phyloP scores from a whole-genome alignment of 2,888 invertebrate species.

The Biston stratarius region DNA sequence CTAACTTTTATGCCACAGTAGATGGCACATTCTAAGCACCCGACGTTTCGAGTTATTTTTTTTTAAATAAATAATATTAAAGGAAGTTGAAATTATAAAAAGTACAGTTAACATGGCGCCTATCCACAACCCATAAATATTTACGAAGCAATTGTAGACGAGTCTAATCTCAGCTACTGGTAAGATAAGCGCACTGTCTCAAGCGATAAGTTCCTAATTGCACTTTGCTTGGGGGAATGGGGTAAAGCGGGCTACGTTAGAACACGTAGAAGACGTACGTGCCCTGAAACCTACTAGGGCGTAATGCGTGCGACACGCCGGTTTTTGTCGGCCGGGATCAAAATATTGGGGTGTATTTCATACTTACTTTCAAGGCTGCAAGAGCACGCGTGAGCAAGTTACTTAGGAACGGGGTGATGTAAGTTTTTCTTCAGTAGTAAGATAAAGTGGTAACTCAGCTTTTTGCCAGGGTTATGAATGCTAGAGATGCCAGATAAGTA shows the following conservation, averaged over 20 bases:
- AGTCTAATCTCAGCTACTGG: conserved; percentile 22
- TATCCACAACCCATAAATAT: background rate
- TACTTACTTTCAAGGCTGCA: conserved; percentile 44
- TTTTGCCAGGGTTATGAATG: background rate
- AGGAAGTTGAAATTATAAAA: background rate
- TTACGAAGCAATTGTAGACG: background rate
- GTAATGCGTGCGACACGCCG: conserved; percentile 61
- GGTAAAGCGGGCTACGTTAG: conserved; percentile 65
- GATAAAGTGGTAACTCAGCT: background rate
- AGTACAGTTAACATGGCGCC: background rate
- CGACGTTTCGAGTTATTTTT: too few relatives aligned
- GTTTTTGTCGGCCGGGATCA: conserved; percentile 54
- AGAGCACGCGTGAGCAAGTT: conserved; percentile 21
- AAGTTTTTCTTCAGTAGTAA: conserved; percentile 5
- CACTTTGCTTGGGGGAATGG: conserved; percentile 74
- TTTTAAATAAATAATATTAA: too few relatives aligned
- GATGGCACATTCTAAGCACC: too few relatives aligned
- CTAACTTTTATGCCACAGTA: too few relatives aligned
- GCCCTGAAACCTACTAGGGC: conserved; percentile 68
- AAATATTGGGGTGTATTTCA: conserved; percentile 59
- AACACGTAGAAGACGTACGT: conserved; percentile 70
- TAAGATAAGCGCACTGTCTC: conserved; percentile 56
- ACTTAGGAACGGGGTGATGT: conserved; percentile 26
- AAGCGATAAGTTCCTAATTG: conserved; percentile 78
- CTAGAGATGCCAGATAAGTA: too few relatives aligned